phyloP scores from a whole-genome alignment of 2,113 vertebrate species.

The Choloepus hoffmanni region DNA sequence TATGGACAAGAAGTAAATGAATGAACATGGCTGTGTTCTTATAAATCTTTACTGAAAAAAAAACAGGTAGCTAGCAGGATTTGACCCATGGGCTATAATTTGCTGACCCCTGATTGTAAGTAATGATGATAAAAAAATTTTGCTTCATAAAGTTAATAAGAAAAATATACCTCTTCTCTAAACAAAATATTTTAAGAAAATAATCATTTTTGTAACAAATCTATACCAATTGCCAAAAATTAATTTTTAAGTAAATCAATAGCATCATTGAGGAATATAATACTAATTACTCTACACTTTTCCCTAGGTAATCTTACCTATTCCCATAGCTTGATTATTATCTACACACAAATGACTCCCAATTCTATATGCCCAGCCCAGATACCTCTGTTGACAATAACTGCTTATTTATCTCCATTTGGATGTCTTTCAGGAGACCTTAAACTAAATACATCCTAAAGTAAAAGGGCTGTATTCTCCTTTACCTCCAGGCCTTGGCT shows the following conservation, averaged over 20 bases:
- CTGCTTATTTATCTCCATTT: not conserved
- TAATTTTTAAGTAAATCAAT: not conserved
- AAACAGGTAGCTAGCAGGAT: not conserved
- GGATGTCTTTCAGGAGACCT: not conserved
- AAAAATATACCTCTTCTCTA: constrained; percentile 27
- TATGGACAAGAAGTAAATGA: not conserved
- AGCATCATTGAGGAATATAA: not conserved
- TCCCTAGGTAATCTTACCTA: not conserved
- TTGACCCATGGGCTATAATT: not conserved
- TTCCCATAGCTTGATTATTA: not conserved
- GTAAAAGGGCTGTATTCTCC: not conserved
- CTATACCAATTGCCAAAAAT: not conserved
- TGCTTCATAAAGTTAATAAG: not conserved
- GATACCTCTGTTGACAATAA: not conserved
- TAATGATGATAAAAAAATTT: not conserved
- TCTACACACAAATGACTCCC: not conserved
- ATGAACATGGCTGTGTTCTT: not conserved
- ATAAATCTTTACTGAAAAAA: not conserved
- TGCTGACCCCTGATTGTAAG: not conserved
- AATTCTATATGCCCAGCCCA: not conserved
- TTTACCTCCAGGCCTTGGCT: not conserved
- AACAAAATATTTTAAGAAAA: constrained; percentile 45
- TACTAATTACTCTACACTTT: not conserved
- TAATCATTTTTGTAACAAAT: not conserved
- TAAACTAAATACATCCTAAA: not conserved